Conservation (phyloP, 2,888 invertebrate genomes). For the Pyrocoelia pectoralis region DNA sequence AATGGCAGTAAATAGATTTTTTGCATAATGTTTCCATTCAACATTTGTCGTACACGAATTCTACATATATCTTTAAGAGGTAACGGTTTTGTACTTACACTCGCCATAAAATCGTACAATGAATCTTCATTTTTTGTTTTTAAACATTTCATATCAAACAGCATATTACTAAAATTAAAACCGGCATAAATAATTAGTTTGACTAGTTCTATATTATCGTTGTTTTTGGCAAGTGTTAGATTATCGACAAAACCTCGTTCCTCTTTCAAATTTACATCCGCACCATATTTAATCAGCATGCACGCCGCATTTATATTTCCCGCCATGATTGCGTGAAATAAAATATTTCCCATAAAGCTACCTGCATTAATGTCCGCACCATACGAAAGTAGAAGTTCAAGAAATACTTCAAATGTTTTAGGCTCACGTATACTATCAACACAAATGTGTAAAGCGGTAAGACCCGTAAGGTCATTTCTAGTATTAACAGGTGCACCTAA, state of each 20-base stretch:
- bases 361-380: conserved; percentile 55
- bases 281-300: conserved; percentile 68
- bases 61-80: conserved; percentile 66
- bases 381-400: conserved; percentile 57
- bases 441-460: conserved; percentile 68
- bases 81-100: conserved; percentile 60
- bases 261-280: conserved; percentile 69
- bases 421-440: conserved; percentile 65
- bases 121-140: conserved; percentile 49
- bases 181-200: conserved; percentile 60
- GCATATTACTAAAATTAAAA: conserved; percentile 53
- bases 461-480: conserved; percentile 55
- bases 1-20: conserved; percentile 63
- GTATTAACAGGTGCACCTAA: conserved; percentile 55
- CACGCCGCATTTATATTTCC: conserved; percentile 63
- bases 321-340: conserved; percentile 59
- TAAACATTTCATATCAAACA: conserved; percentile 54
- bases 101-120: conserved; percentile 52
- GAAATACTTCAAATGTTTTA: conserved; percentile 63
- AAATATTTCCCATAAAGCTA: conserved; percentile 54
- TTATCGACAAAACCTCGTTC: conserved; percentile 66
- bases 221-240: conserved; percentile 63
- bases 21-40: conserved; percentile 54
- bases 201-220: conserved; percentile 55
- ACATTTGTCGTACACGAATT: conserved; percentile 62